phyloP scores from a whole-genome alignment of 2,797 vertebrate species.

The Coluber constrictor region DNA sequence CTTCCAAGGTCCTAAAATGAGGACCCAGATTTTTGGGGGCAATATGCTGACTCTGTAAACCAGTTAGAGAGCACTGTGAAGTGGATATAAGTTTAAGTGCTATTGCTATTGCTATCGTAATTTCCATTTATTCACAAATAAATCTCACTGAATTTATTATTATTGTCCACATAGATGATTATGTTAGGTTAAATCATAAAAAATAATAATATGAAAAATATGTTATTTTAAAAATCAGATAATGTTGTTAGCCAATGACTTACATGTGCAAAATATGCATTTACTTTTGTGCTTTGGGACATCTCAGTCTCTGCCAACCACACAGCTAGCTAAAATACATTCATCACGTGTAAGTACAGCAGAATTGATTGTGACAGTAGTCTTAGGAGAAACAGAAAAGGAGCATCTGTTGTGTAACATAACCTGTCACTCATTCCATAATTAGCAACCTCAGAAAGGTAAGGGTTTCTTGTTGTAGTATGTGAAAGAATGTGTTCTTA shows the following conservation, averaged over 20 bases:
- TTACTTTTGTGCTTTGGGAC: neutral
- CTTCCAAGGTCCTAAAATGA: too few species aligned
- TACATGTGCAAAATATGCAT: neutral
- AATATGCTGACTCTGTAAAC: too few species aligned
- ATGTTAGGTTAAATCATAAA: neutral
- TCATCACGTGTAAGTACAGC: neutral
- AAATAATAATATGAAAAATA: neutral
- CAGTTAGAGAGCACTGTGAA: too few species aligned
- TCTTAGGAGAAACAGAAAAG: neutral
- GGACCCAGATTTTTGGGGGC: too few species aligned
- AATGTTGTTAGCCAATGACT: neutral
- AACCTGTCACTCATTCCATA: neutral
- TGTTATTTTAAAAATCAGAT: neutral
- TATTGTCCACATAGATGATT: neutral
- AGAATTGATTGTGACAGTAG: neutral
- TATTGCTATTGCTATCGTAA: neutral
- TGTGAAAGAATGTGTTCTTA: neutral
- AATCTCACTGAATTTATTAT: neutral
- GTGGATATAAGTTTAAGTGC: too few species aligned
- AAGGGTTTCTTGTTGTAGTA: neutral
- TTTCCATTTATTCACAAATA: neutral
- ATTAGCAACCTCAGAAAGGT: neutral
- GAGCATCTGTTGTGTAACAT: conserved; percentile 9
- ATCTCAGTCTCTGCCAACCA: neutral
- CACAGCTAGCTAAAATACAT: neutral